Base-by-base conservation (phyloP, 1,140 invertebrate genomes). In the Bilobella aurantiaca region DNA sequence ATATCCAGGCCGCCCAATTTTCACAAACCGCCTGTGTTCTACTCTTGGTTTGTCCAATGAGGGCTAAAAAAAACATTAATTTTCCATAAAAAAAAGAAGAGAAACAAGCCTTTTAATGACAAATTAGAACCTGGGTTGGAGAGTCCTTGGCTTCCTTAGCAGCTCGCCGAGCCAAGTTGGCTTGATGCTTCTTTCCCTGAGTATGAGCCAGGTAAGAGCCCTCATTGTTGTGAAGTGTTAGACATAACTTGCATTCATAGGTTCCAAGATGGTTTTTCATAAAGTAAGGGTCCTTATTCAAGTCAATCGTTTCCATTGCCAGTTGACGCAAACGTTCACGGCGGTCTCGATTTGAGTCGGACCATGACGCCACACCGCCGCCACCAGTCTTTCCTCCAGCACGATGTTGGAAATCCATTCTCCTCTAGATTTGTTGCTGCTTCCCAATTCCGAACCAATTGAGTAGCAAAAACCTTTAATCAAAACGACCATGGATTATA, bases 151-250 rank as follows among this genome's bases (percentile, higher is more conserved):
- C 96, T 79, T 99, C 96, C 78, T 98, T 98, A 0, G 96, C 96
- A 58, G 96, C 96, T 79, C 97, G 81, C 37, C 96, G 82, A 5
- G 96, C 96, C 74, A 99, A 83, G 81, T 99, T 99, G 0, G 94
- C 91, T 78, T 99, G 97, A 90, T 99, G 97, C 74, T 99, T 99
- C 77, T 99, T 99, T n/a, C 97, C 97, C 79, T 99, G 97, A 0
- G 97, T 99, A 75, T 99, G 97, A 16, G 97, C 96, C 73, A 99
- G 81, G 76, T 99, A 99, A 76, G 93, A 98, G 1, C 96, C 97
- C 79, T 99, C 97, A 81, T 99, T 99, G 75, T 99, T 99, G 76
- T 99, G 97, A 16, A 99, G 80, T 1, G 97, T 99, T 21, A 99
- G 78, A 83, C 97, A 99, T 0, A 99, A 79, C 81, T 99, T 99